phyloP scores from a whole-genome alignment of 2,797 vertebrate species.

The Peromyscus nudipes region DNA sequence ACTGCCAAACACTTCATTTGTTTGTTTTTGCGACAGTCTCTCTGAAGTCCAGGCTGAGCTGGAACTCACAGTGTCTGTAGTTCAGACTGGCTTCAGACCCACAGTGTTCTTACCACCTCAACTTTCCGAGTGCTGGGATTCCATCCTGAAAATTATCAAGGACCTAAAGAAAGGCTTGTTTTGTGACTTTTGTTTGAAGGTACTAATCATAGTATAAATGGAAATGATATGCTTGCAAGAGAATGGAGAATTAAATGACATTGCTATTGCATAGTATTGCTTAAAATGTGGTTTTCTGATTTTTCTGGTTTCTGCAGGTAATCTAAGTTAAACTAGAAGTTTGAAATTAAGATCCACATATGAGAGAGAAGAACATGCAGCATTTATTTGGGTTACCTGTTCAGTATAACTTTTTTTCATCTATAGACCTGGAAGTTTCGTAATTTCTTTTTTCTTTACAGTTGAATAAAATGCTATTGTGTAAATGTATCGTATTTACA shows the following conservation, averaged over 20 bases:
- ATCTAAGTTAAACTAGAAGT: neutral
- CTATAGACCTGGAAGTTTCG: neutral
- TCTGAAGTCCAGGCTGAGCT: neutral
- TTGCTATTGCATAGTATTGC: neutral
- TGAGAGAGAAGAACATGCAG: neutral
- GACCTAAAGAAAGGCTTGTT: neutral
- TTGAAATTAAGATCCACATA: neutral
- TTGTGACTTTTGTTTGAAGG: neutral
- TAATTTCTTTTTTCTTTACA: neutral
- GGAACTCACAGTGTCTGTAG: neutral
- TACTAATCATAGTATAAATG: neutral
- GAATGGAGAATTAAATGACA: neutral
- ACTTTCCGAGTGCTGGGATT: neutral
- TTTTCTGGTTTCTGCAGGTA: neutral
- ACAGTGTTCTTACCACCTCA: neutral
- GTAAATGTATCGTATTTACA: neutral
- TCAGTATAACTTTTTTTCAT: neutral
- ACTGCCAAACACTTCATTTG: neutral
- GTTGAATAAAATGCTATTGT: neutral
- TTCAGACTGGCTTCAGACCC: neutral
- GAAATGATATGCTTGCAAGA: neutral
- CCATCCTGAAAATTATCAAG: neutral
- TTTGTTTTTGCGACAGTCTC: neutral
- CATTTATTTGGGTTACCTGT: neutral
- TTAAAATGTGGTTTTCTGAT: neutral